Evolutionary conservation across 2,797 vertebrate species (phyloP).

Genomic region (Spheniscus humboldti): DNA sequence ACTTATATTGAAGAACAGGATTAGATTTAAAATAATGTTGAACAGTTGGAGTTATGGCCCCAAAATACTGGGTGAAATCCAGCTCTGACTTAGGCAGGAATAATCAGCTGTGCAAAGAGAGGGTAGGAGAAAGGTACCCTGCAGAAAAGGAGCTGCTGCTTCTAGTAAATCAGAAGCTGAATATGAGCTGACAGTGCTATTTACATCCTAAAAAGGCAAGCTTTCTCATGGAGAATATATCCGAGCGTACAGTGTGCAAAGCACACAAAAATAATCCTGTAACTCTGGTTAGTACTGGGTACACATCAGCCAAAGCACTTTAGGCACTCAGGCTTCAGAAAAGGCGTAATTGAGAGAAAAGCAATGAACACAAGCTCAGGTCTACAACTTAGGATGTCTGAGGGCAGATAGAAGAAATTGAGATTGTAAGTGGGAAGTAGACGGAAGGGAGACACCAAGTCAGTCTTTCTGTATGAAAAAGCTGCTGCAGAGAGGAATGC

Average conservation of each 20-base stretch:
- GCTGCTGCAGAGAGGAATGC: background rate
- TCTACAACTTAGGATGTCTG: background rate
- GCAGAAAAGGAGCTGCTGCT: background rate
- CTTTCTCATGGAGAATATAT: background rate
- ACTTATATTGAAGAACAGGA: background rate
- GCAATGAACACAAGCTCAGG: background rate
- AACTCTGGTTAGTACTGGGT: background rate
- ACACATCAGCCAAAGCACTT: background rate
- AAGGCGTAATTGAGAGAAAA: background rate
- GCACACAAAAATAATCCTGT: background rate
- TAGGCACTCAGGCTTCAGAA: background rate
- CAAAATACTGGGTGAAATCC: background rate
- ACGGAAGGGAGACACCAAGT: background rate
- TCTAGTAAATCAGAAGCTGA: background rate
- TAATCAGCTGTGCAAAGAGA: background rate
- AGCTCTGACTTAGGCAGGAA: background rate
- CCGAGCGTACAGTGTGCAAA: background rate
- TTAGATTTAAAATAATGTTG: background rate
- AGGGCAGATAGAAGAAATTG: background rate
- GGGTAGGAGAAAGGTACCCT: background rate
- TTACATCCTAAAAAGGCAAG: background rate
- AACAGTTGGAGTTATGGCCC: background rate
- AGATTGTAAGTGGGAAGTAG: background rate
- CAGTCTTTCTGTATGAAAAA: background rate
- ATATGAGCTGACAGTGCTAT: background rate